Percentiles rank a stretch among this genome's conserved stretches.
These are phyloP conservation scores for Wiebesia pumilae DNA, from an alignment of 1,140 invertebrate genomes.

Conservation along the genomic window DNA sequence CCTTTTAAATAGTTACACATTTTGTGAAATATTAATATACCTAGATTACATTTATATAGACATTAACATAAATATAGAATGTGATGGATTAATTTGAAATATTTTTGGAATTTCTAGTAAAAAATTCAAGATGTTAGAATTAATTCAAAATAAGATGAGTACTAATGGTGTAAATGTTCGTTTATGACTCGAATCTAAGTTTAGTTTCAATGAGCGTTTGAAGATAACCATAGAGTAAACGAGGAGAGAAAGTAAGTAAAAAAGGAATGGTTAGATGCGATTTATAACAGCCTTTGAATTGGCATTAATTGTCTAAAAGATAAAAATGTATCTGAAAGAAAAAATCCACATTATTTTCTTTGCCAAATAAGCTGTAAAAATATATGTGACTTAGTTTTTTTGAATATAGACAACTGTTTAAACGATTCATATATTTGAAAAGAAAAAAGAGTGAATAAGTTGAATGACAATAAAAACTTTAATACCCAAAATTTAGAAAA, in stretches of 20 bases:
- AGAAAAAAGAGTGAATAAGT: too few species aligned
- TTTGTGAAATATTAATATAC: too few species aligned
- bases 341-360: neutral
- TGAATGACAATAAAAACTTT: too few species aligned
- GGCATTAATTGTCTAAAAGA: conserved; percentile 19
- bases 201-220: neutral
- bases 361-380: neutral
- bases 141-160: neutral
- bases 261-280: neutral
- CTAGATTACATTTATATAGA: too few species aligned
- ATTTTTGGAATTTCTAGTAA: neutral
- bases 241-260: neutral
- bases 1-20: too few species aligned
- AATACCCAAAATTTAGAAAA: too few species aligned
- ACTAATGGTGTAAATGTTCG: neutral
- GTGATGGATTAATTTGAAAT: neutral
- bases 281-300: conserved; percentile 34
- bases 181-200: too few species aligned
- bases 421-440: too few species aligned
- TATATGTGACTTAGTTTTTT: too few species aligned
- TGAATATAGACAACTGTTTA: too few species aligned
- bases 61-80: too few species aligned
- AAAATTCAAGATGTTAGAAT: neutral
- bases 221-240: conserved; percentile 32
- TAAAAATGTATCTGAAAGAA: conserved; percentile 11